Base-by-base conservation (phyloP, 2,888 invertebrate species). In the Drosophila stalkeri region DNA sequence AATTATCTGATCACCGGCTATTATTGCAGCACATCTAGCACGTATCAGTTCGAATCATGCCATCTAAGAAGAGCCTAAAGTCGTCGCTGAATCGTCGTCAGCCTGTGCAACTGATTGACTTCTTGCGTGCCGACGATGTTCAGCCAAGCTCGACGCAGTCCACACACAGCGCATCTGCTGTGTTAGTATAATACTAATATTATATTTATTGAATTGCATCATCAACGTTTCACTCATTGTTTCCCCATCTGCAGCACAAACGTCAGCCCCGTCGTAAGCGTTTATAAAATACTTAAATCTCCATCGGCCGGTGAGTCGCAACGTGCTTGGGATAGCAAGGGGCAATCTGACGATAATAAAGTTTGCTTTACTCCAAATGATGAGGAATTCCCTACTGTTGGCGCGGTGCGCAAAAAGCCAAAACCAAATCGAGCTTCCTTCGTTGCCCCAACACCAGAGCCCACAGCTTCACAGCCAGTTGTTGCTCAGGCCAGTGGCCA, bases 11-110 rank as follows among this genome's bases (percentile, higher is more conserved):
- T 91, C 11, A 90, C 85, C 5, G 92, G 93, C 0, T 82, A 91
- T 60, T 92, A 88, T 47, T 82, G 91, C 44, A 85, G 72, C 49
- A 61, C 76, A 8, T 52, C 85, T 5, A 69, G 46, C 27, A 67
- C 67, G 2, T 79, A 90, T 57, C 81, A 90, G 33, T 91, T 92
- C 60, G 81, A 91, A 77, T 90, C 92, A 93, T 92, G 92, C 82
- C 89, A 91, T 66, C 81, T 92, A 75, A 87, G 54, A 73, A 81
- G 76, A 66, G 72, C 67, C 16, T 86, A 67, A 75, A 56, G 8
- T 9, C 11, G 1, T 7, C 11, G 7, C 46, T 54, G 1, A 46
- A 33, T 8, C 80, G 82, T 9, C 64, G 64, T 41, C 39, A 57
- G 9, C 64, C 72, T 2, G 52, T 89, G 2, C 67, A 70, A n/a